Conservation (phyloP, 2,888 invertebrate species). For the Rhingia campestris region DNA sequence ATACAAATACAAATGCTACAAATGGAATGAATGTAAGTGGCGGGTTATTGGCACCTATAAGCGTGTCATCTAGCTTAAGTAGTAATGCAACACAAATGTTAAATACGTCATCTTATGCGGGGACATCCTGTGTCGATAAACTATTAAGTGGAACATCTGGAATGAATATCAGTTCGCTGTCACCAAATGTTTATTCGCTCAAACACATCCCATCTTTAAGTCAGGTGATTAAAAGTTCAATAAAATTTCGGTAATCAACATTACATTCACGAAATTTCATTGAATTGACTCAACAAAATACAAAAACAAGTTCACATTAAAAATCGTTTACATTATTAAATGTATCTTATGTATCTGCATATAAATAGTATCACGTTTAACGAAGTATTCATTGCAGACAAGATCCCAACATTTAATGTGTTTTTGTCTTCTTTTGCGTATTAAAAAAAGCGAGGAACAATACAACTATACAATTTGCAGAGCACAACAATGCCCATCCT, state of each 20-base stretch:
- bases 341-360: slow-evolving; percentile 5
- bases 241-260: not conserved
- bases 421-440: slow-evolving; percentile 35
- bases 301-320: slow-evolving; percentile 16
- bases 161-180: slow-evolving; percentile 81
- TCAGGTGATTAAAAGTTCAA: slow-evolving; percentile 75
- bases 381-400: slow-evolving; percentile 3
- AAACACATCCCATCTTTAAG: slow-evolving; percentile 83
- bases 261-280: slow-evolving; percentile 1
- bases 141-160: slow-evolving; percentile 83
- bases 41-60: slow-evolving; percentile 77
- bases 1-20: slow-evolving; percentile 44
- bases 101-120: slow-evolving; percentile 82
- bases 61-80: slow-evolving; percentile 87
- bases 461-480: slow-evolving; percentile 84
- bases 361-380: slow-evolving; percentile 3
- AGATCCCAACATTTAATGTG: slow-evolving; percentile 8
- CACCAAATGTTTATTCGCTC: slow-evolving; percentile 83
- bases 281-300: not conserved
- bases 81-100: slow-evolving; percentile 86
- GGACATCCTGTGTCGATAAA: slow-evolving; percentile 83
- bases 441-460: slow-evolving; percentile 81
- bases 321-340: slow-evolving; percentile 2
- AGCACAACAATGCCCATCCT: slow-evolving; percentile 86
- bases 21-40: slow-evolving; percentile 79